Conservation (phyloP, 2,888 invertebrate genomes). For the Eucriotettix oculatus region DNA sequence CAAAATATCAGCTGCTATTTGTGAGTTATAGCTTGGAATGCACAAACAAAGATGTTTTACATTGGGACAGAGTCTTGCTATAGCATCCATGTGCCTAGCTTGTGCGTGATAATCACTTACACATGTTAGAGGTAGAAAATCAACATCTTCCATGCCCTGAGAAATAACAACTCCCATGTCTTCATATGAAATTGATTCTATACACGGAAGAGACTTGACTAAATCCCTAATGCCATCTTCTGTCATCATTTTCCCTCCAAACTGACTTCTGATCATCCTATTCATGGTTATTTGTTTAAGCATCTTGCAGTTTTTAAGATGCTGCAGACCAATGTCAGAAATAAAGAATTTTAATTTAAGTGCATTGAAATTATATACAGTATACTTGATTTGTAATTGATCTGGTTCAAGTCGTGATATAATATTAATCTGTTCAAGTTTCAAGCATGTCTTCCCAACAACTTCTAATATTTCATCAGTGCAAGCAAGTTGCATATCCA, state of each 20-base stretch:
- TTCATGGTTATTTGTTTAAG: constrained; percentile 14
- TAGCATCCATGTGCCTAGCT: constrained; percentile 10
- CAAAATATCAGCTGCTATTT: constrained; percentile 5
- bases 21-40: constrained; percentile 1
- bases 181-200: constrained; percentile 12
- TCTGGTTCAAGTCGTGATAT: constrained; percentile 12
- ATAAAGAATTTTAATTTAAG: constrained; percentile 13
- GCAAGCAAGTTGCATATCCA: constrained; percentile 12
- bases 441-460: constrained; percentile 11
- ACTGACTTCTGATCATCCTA: constrained; percentile 10
- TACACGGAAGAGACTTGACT: constrained; percentile 9
- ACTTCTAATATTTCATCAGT: constrained; percentile 15
- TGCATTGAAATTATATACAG: constrained; percentile 10
- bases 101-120: constrained; percentile 11
- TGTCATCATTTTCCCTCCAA: constrained; percentile 13
- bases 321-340: constrained; percentile 13
- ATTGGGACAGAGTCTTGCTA: constrained; percentile 11
- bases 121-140: constrained; percentile 8
- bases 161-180: constrained; percentile 13
- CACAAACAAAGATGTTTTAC: constrained; percentile 9
- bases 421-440: constrained; percentile 13
- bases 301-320: constrained; percentile 13
- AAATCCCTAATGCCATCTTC: constrained; percentile 12
- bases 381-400: constrained; percentile 1
- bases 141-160: constrained; percentile 11